Conservation (phyloP, 1,140 invertebrate species). For the Episyrphus balteatus region DNA sequence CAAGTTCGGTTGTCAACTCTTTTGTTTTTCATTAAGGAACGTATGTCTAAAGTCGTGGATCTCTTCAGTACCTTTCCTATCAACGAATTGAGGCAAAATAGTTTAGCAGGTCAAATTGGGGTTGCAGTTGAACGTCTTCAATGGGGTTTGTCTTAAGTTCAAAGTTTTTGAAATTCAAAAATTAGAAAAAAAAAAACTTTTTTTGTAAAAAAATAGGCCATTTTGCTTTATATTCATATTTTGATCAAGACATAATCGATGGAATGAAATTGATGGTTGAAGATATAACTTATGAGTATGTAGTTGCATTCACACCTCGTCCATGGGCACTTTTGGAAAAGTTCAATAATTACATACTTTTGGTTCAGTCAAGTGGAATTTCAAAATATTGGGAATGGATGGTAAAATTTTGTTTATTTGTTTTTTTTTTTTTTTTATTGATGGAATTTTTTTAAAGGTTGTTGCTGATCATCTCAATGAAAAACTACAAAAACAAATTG, state of each 20-base stretch:
- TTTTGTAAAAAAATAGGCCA: slow-evolving; percentile 11
- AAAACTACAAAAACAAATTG: slow-evolving; percentile 22
- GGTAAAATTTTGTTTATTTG: neutral
- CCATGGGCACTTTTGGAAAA: slow-evolving; percentile 16
- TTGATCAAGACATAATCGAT: slow-evolving; percentile 17
- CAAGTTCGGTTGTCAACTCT: neutral
- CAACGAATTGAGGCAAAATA: neutral
- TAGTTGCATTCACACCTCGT: slow-evolving; percentile 20
- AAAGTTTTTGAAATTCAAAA: neutral
- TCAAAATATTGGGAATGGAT: slow-evolving; percentile 32
- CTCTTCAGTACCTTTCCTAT: too few relatives aligned
- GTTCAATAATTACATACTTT: slow-evolving; percentile 20
- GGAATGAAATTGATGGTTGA: slow-evolving; percentile 28
- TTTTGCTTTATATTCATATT: slow-evolving; percentile 19
- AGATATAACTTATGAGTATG: slow-evolving; percentile 22
- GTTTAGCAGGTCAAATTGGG: neutral
- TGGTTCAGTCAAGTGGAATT: slow-evolving; percentile 25
- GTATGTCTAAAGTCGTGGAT: too few relatives aligned
- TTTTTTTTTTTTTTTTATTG: too few relatives aligned
- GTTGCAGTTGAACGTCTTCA: neutral
- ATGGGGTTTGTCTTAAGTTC: neutral
- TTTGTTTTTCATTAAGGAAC: too few relatives aligned
- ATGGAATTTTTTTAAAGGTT: slow-evolving; percentile 1
- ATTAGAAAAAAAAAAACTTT: too few relatives aligned
- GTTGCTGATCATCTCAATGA: slow-evolving; percentile 20